Evolutionary conservation across 2,113 vertebrate species (phyloP), one percentile per base, ranked within the genome.

Genomic region (Cynocephalus volans): DNA sequence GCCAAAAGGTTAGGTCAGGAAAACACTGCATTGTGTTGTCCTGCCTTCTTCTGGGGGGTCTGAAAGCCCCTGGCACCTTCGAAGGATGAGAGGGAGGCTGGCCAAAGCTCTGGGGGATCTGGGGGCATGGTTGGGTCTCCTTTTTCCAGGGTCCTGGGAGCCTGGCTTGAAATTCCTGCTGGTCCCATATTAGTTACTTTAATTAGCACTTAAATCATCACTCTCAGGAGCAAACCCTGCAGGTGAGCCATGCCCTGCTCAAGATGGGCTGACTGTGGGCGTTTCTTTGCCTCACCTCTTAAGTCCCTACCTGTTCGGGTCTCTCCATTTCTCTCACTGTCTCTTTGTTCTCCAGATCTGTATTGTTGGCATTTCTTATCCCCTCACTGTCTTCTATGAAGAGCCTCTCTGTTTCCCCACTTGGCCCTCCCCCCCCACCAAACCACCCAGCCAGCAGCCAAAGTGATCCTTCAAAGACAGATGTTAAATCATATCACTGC

Each of bases 181-280:
- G 56, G 82, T 24, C 48, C 65, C 73, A 26, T 56, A 10, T 19
- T 21, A 13, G 54, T 33, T 28, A 52, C 33, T 50, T 14, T 54
- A 10, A 9, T 33, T 36, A 50, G 62, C 83, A 15, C 13, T 6
- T 14, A 41, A 1, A 3, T 8, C 0, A 0, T 33, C 18, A 33
- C 50, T 18, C 58, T 41, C 7, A 0, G 58, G 50, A 67, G 58
- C 15, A 58, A 21, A 21, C 4, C 36, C 31, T 12, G 19, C 33
- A 41, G 69, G 12, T 5, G 23, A 45, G 48, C 14, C 21, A n/a
- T 1, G 15, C 13, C 36, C 6, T 2, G 45, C 18, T 87, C 52
- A 19, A 17, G 52, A 28, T 52, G 3, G 31, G 80, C 41, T 19
- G 72, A 21, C 45, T 28, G 19, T 0, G 18, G 23, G 33, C 54